Evolutionary conservation across 1,140 invertebrate genomes (phyloP), one percentile per base, ranked within the genome.

Genomic region (Neodiprion lecontei): DNA sequence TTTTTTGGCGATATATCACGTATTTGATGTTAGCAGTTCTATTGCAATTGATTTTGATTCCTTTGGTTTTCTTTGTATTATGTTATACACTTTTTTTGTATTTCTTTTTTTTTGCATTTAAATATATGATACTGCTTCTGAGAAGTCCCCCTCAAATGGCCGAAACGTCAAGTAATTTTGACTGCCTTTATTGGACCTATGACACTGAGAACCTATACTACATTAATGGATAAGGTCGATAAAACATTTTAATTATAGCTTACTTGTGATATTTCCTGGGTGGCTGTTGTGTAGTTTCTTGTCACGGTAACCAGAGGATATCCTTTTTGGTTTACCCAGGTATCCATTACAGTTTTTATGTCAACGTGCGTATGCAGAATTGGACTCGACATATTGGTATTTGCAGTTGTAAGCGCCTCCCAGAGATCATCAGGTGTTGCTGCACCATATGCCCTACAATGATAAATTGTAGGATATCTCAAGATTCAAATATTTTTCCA

Each of bases 401-500:
- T 92, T 89, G 12, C 53, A 17, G 53, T 61, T 61, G 53, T 61
- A 17, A 97, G 86, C 12, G 91, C 89, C 0, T 80, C 74, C 90
- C 94, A 96, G 7, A 96, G 84, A 78, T 95, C 91, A 73, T 93
- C 89, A 73, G 95, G 93, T 67, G 90, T 89, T 1, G 93, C 92
- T 50, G 89, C 88, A 10, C 85, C 79, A 71, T 86, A 91, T 79
- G 83, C 73, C 66, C 89, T 90, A 40, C 28, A 40, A 40, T 5
- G 21, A 72, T 67, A 69, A 61, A 23, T 67, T 28, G 61, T 53
- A 21, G 65, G 49, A n/a, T 65, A 70, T 72, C 69, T 21, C 1
- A 66, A 23, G 66, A 48, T 53, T 50, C 10, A n/a, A 12, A 21
- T 1, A 50, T 49, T 17, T 9, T 48, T 69, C 66, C 50, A 21